Evolutionary conservation across 2,113 vertebrate species (phyloP).

Genomic region (Alectura lathami): DNA sequence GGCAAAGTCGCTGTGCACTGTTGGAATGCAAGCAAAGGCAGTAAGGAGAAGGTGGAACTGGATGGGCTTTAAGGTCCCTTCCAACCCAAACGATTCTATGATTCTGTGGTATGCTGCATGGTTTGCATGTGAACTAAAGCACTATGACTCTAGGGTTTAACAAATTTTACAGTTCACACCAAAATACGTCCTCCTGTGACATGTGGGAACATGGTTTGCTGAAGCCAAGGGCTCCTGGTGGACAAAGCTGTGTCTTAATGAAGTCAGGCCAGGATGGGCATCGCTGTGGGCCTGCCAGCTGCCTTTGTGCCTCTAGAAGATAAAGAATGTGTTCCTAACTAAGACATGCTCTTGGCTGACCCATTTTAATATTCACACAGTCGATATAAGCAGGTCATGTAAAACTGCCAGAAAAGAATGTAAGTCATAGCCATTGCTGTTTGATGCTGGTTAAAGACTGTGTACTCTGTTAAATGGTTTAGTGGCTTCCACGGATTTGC

Average conservation of each 20-base stretch:
- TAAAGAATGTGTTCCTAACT: background rate
- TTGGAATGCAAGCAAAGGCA: slow-evolving; percentile 2
- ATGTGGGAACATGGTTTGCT: background rate
- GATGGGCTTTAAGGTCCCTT: background rate
- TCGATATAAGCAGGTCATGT: background rate
- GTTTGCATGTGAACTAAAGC: background rate
- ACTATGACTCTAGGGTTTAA: background rate
- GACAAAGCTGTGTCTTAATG: background rate
- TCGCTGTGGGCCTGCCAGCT: background rate
- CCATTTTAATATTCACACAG: background rate
- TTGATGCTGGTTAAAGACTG: background rate
- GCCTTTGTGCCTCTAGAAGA: background rate
- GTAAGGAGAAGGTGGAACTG: background rate
- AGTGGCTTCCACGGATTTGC: background rate
- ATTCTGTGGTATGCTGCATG: background rate
- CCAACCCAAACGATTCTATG: background rate
- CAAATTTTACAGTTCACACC: background rate
- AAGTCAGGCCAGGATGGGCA: background rate
- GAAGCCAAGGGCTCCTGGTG: background rate
- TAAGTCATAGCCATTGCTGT: background rate
- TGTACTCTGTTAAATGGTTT: slow-evolving; percentile 9
- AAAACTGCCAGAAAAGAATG: background rate
- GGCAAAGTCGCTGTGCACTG: background rate
- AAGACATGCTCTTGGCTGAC: background rate
- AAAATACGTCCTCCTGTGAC: background rate